phyloP scores from a whole-genome alignment of 2,797 vertebrate species.

The Adelosebastes latens region DNA sequence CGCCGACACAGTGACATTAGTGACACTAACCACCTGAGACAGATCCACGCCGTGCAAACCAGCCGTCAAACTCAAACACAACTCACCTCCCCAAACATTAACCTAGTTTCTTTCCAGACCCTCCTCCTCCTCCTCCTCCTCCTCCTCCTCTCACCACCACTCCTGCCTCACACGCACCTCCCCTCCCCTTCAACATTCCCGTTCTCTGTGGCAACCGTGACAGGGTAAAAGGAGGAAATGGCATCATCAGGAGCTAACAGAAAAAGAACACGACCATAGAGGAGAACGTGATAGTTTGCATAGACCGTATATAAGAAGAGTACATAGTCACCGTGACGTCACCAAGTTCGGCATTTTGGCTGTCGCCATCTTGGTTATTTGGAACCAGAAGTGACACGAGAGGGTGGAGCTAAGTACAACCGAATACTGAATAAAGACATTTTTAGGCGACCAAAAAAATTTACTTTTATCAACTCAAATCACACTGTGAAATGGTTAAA shows the following conservation, averaged over 20 bases:
- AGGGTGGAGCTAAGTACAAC: too few relatives aligned
- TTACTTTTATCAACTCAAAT: too few relatives aligned
- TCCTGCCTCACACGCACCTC: not conserved
- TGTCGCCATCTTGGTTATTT: too few relatives aligned
- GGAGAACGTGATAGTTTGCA: not conserved
- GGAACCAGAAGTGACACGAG: too few relatives aligned
- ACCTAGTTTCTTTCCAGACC: constrained; percentile 26
- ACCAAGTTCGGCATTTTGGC: too few relatives aligned
- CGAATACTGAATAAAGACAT: too few relatives aligned
- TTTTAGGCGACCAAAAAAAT: too few relatives aligned
- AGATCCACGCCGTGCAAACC: not conserved
- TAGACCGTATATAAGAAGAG: too few relatives aligned
- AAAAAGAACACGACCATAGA: constrained; percentile 8
- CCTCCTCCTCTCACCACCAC: not conserved
- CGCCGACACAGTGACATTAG: not conserved
- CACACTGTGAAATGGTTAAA: too few relatives aligned
- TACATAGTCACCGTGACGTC: too few relatives aligned
- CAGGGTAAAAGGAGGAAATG: constrained; percentile 22
- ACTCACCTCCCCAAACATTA: constrained; percentile 26
- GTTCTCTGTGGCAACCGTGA: constrained; percentile 16
- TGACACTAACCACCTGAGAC: constrained; percentile 15
- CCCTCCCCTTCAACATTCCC: not conserved
- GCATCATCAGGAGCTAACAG: constrained; percentile 29
- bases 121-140: not conserved
- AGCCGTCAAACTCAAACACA: not conserved